phyloP scores from a whole-genome alignment of 1,140 invertebrate species.

The Euwallacea similis region DNA sequence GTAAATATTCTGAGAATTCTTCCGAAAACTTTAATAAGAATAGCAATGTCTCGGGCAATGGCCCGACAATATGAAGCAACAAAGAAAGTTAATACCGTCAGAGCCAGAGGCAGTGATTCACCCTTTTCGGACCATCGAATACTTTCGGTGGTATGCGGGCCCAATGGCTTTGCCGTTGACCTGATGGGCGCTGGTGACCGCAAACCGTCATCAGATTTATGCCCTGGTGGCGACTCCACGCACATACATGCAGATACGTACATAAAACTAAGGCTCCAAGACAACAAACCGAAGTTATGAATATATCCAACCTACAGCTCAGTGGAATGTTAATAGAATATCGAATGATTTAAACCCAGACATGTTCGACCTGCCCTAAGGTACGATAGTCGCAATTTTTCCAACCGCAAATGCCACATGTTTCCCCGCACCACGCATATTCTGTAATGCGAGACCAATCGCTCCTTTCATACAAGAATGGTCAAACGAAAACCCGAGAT shows the following conservation, averaged over 20 bases:
- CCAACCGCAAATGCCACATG: constrained; percentile 20
- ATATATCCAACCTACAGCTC: constrained; percentile 3
- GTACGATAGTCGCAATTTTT: constrained; percentile 19
- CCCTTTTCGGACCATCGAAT: neutral
- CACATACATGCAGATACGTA: neutral
- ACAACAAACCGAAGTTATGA: neutral
- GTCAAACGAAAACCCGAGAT: constrained; percentile 5
- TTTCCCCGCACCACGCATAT: constrained; percentile 3
- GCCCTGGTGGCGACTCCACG: neutral
- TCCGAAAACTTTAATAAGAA: too few species aligned
- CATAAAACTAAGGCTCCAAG: neutral
- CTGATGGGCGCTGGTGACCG: neutral
- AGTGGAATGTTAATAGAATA: constrained; percentile 24
- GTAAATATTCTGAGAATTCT: too few species aligned
- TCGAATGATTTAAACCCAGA: constrained; percentile 24
- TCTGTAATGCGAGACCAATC: constrained; percentile 15
- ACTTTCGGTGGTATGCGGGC: neutral
- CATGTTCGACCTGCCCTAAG: constrained; percentile 18
- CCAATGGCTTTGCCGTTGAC: neutral
- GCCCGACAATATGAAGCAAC: neutral
- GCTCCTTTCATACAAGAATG: constrained; percentile 7
- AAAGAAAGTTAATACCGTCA: constrained; percentile 10
- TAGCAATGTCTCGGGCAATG: too few species aligned
- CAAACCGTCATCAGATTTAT: neutral
- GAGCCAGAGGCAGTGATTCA: constrained; percentile 1